Evolutionary conservation across 1,140 invertebrate genomes (phyloP).

Genomic region (Bombyx mandarina): DNA sequence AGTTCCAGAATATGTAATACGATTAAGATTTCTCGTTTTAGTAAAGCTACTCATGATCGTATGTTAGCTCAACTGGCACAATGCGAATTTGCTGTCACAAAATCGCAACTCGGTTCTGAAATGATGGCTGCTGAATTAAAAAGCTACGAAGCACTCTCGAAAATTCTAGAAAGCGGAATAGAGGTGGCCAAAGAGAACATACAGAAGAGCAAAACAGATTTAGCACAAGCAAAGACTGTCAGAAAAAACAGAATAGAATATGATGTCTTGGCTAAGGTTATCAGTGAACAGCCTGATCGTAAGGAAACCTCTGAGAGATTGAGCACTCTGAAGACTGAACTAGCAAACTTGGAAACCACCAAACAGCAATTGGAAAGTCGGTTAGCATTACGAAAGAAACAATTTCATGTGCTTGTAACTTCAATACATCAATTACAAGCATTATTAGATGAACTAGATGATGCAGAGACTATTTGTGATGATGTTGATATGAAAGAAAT

Average conservation of each 20-base stretch:
- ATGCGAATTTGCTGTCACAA: slow-evolving; percentile 90
- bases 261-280: slow-evolving; percentile 91
- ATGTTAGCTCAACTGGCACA: slow-evolving; percentile 87
- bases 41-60: slow-evolving; percentile 80
- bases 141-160: slow-evolving; percentile 85
- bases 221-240: slow-evolving; percentile 85
- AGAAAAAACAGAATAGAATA: slow-evolving; percentile 94
- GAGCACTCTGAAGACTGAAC: slow-evolving; percentile 80
- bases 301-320: slow-evolving; percentile 85
- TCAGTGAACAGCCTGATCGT: slow-evolving; percentile 90
- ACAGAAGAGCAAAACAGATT: slow-evolving; percentile 79
- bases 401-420: slow-evolving; percentile 89
- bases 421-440: slow-evolving; percentile 84
- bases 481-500: slow-evolving; percentile 61
- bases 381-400: slow-evolving; percentile 86
- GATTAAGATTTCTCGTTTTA: slow-evolving; percentile 23
- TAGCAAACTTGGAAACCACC: slow-evolving; percentile 76
- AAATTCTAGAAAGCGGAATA: slow-evolving; percentile 84
- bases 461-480: slow-evolving; percentile 75
- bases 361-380: slow-evolving; percentile 82
- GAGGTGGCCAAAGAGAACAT: slow-evolving; percentile 82
- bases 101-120: slow-evolving; percentile 82
- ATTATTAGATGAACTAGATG: slow-evolving; percentile 78
- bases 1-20: no score
- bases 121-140: slow-evolving; percentile 89